These are phyloP conservation scores for Psittacula derbiana DNA, from an alignment of 2,797 vertebrate genomes.

Conservation along the genomic window DNA sequence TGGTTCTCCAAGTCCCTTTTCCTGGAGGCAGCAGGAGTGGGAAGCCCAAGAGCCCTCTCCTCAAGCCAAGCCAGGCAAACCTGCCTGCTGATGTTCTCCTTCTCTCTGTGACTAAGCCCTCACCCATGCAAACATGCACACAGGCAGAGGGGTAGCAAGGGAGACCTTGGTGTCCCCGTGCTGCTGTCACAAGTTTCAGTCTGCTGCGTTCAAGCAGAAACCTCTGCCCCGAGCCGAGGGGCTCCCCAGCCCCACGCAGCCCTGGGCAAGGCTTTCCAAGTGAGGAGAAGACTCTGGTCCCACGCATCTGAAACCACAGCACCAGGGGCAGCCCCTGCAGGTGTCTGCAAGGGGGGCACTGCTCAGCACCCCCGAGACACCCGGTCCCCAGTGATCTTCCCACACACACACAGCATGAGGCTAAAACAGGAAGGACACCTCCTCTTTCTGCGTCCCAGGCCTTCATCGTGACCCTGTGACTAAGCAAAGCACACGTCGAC, in stretches of 20 bases:
- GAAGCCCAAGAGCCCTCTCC: not conserved
- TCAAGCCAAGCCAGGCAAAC: not conserved
- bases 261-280: not conserved
- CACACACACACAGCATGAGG: not conserved
- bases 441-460: not conserved
- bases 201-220: not conserved
- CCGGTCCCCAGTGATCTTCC: not conserved
- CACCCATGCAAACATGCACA: not conserved
- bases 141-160: not conserved
- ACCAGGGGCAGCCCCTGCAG: not conserved
- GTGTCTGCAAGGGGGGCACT: not conserved
- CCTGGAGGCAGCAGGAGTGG: not conserved
- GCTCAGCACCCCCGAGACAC: not conserved
- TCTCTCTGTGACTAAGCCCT: fast-evolving
- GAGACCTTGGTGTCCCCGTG: not conserved
- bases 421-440: not conserved
- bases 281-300: not conserved
- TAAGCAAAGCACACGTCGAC: slow-evolving; percentile 1
- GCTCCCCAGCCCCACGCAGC: not conserved
- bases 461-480: not conserved
- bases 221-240: not conserved
- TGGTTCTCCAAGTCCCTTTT: not conserved
- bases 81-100: not conserved
- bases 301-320: not conserved
- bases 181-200: not conserved